Conservation (phyloP, 1,140 invertebrate genomes). For the Augochlora pura region DNA sequence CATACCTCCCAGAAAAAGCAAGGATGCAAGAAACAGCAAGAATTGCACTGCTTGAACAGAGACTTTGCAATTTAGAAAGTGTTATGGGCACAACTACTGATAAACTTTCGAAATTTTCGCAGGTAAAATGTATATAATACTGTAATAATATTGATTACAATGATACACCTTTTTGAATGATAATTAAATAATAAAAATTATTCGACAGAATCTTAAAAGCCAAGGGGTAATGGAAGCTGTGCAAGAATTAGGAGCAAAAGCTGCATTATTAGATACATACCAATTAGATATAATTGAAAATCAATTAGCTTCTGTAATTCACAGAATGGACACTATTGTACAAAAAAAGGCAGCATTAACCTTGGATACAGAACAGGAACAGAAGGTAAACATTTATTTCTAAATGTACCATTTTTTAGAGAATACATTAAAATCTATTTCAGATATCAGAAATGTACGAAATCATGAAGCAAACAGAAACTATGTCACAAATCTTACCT, state of each 20-base stretch:
- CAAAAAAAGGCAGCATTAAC: slow-evolving; percentile 84
- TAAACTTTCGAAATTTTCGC: slow-evolving; percentile 72
- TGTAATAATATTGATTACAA: neutral
- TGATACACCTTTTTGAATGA: slow-evolving; percentile 13
- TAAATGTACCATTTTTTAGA: neutral
- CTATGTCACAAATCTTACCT: slow-evolving; percentile 87
- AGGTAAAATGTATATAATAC: slow-evolving; percentile 54
- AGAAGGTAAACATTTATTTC: slow-evolving; percentile 82
- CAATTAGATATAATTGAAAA: slow-evolving; percentile 92
- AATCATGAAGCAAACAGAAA: slow-evolving; percentile 90
- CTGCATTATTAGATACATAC: slow-evolving; percentile 88
- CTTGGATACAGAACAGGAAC: slow-evolving; percentile 88
- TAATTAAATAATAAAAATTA: slow-evolving; percentile 28
- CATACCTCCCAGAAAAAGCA: slow-evolving; percentile 76
- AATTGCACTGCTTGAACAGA: slow-evolving; percentile 73
- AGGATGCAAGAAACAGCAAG: slow-evolving; percentile 70
- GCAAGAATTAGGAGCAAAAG: slow-evolving; percentile 87
- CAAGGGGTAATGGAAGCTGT: slow-evolving; percentile 85
- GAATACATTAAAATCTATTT: slow-evolving; percentile 67
- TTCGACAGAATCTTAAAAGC: slow-evolving; percentile 67
- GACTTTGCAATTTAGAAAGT: slow-evolving; percentile 74
- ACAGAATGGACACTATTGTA: slow-evolving; percentile 88
- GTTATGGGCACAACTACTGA: slow-evolving; percentile 72
- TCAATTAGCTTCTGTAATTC: slow-evolving; percentile 85
- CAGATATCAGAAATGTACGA: slow-evolving; percentile 93